Conservation (phyloP, 2,888 invertebrate species). For the Brachyptera risi region DNA sequence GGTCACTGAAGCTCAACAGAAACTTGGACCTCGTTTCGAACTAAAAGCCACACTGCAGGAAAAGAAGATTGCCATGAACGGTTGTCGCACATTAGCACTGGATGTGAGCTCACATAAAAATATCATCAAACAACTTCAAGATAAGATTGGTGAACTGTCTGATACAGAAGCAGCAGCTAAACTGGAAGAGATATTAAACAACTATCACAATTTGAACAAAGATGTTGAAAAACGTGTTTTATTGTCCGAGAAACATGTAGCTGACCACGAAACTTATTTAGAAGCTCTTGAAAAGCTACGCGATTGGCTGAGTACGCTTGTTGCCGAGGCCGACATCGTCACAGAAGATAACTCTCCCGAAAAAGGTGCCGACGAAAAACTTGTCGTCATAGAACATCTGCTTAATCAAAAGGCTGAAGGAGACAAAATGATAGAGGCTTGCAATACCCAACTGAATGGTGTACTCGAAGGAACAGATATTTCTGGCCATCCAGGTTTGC, state of each 20-base stretch:
- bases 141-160: slow-evolving; percentile 60
- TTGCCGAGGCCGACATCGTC: slow-evolving; percentile 72
- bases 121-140: slow-evolving; percentile 76
- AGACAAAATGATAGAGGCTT: slow-evolving; percentile 63
- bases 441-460: slow-evolving; percentile 65
- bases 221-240: slow-evolving; percentile 64
- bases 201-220: slow-evolving; percentile 64
- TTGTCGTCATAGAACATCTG: slow-evolving; percentile 70
- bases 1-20: slow-evolving; percentile 74
- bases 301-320: slow-evolving; percentile 75
- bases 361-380: slow-evolving; percentile 70
- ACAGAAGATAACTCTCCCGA: slow-evolving; percentile 75
- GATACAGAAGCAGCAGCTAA: slow-evolving; percentile 76
- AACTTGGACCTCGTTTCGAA: slow-evolving; percentile 65
- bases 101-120: slow-evolving; percentile 83
- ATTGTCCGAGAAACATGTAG: slow-evolving; percentile 65
- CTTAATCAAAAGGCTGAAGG: slow-evolving; percentile 69
- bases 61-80: slow-evolving; percentile 82
- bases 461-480: slow-evolving; percentile 74
- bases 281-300: slow-evolving; percentile 77
- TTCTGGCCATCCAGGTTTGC: slow-evolving; percentile 67
- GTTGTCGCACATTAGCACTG: slow-evolving; percentile 73
- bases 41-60: slow-evolving; percentile 77
- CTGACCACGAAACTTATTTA: slow-evolving; percentile 77
- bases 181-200: slow-evolving; percentile 66